Evolutionary conservation across 2,113 vertebrate species (phyloP), one percentile per base, ranked within the genome.

Genomic region (Syngnathoides biaculeatus): DNA sequence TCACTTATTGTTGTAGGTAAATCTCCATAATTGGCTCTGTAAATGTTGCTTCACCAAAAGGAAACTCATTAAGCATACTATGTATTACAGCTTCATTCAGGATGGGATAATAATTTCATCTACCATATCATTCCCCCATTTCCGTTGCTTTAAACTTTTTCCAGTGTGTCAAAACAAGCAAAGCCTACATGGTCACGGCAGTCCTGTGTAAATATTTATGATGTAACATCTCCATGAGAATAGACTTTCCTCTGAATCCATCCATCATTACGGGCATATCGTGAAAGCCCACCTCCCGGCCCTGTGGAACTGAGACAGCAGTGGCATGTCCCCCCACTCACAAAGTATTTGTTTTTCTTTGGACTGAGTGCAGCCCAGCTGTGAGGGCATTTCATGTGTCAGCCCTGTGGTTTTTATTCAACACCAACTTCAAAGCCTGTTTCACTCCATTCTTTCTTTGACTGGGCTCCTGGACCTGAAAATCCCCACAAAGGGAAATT

Each of bases 161-260:
- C 82, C 87, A 83, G 75, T 90, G 89, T 91, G 91, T 91, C 91
- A 91, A 90, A 91, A 92, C 90, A 93, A 92, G 91, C 85, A 86
- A 77, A 84, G 87, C 89, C 89, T 89, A 92, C 92, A 92, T 92
- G 90, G 92, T 90, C 90, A 94, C 92, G 93, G 90, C 93, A 92
- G 91, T 94, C 91, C 95, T 96, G 95, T 98, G 97, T 98, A 98
- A 98, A 98, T 98, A 95, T 92, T 90, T 89, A 92, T 93, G 92
- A 94, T 94, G 94, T 94, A 93, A 94, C 93, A 95, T 92, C 92
- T 94, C 90, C 90, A 91, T 94, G 89, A 93, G 90, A 94, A 93
- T 93, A 89, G 92, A 91, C 91, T 91, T 91, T 92, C 80, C 87
- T 90, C 85, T 73, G 86, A 90, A 92, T 92, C 94, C 95, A 99